Evolutionary conservation across 1,140 invertebrate species (phyloP).

Genomic region (Harpegnathos saltator): DNA sequence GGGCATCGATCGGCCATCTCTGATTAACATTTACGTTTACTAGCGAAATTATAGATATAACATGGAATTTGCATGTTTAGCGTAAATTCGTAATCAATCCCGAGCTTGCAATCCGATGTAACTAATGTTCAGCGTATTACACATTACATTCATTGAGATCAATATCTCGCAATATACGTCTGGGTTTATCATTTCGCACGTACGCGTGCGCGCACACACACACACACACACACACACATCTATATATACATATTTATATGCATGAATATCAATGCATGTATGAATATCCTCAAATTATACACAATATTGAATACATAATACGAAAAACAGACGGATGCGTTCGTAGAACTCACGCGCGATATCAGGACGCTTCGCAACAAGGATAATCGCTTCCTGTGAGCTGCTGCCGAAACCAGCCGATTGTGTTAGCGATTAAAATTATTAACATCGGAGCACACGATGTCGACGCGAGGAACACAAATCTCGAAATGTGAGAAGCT

Average conservation of each 20-base stretch:
- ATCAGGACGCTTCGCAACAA: not conserved
- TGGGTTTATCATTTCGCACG: slow-evolving; percentile 1
- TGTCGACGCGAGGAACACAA: too few relatives aligned
- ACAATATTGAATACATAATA: slow-evolving; percentile 25
- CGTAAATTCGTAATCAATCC: slow-evolving; percentile 27
- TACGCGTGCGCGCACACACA: too few relatives aligned
- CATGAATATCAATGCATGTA: too few relatives aligned
- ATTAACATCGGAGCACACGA: not conserved
- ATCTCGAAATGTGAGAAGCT: slow-evolving; percentile 1
- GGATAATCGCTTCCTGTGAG: not conserved
- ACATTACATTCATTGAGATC: slow-evolving; percentile 30
- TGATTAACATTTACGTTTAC: slow-evolving; percentile 30
- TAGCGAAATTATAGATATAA: slow-evolving; percentile 19
- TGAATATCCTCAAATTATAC: not conserved
- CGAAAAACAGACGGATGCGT: not conserved
- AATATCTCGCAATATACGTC: slow-evolving; percentile 32
- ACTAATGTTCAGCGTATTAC: slow-evolving; percentile 26
- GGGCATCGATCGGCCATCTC: slow-evolving; percentile 19
- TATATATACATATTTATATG: too few relatives aligned
- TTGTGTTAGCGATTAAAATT: not conserved
- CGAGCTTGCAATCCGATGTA: slow-evolving; percentile 1
- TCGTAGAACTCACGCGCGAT: not conserved
- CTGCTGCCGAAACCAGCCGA: not conserved
- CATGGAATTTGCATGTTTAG: slow-evolving; percentile 40
- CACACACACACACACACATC: too few relatives aligned